Base-by-base conservation (phyloP, 2,888 invertebrate species). In the Kuschelorhynchus macadamiae region DNA sequence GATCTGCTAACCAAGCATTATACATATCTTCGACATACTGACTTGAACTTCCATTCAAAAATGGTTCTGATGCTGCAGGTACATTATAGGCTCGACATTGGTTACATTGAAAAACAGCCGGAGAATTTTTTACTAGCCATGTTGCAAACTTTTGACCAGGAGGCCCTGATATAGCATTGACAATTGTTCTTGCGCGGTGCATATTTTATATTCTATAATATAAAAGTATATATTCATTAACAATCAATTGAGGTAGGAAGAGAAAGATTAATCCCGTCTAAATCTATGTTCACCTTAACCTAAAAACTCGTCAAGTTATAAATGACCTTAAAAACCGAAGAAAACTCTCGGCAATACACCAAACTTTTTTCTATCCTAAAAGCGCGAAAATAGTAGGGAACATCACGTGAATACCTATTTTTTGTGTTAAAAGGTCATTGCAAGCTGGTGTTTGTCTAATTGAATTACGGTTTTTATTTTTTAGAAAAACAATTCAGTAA, bases 1-100 rank as follows among this genome's bases (percentile, higher is more conserved):
- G 98, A 86, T 98, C 96, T 75, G 92, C 89, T 71, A 96, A 87
- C 98, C 98, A 98, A 53, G 95, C 88, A 83, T 95, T 94, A 87
- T 97, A 98, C 97, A 98, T 98, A 85, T 98, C 97, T 86, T 99
- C 99, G 64, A 99, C 95, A 84, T 99, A 99, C 11, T 91, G 90
- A 16, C 95, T 92, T 59, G 96, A 95, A 80, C 94, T 95, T 78
- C 98, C 98, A 90, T 95, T 98, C 79, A 98, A 89, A 85, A 98
- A 98, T 1, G 97, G 95, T 85, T 98, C 98, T 61, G 90, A 90
- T 42, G 85, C 83, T 18, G 85, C 83, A 16, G 86, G 85, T 36
- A 79, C 80, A 75, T 80, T 82, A 71, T 82, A 83, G 62, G 72
- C 72, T 65, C 82, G 77, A 53, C 73, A 72, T 21, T 79, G 75